A percentile compares a stretch with the other conserved stretches of the same genome.
Evolutionary conservation across 2,113 vertebrate species (phyloP).

Genomic region (Etheostoma cragini): DNA sequence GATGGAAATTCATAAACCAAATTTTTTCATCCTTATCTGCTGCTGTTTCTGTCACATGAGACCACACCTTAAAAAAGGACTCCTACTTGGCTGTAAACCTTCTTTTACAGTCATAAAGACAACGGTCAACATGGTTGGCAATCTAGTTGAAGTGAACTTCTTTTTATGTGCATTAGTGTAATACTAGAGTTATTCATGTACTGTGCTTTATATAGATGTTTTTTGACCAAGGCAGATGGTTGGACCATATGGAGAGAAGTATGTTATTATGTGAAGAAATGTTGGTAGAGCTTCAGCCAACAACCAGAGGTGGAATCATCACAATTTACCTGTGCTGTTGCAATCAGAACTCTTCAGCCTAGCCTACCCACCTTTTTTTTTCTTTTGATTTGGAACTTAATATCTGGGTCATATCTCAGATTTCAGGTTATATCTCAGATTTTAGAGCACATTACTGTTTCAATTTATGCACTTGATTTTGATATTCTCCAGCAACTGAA

Average conservation of each 20-base stretch:
- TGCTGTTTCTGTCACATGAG: slow-evolving; percentile 1
- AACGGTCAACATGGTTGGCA: not conserved
- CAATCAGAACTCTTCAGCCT: slow-evolving; percentile 21
- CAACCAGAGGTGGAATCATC: slow-evolving; percentile 38
- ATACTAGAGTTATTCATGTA: slow-evolving; percentile 52
- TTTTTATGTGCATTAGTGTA: slow-evolving; percentile 35
- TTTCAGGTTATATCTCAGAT: slow-evolving; percentile 35
- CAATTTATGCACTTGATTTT: slow-evolving; percentile 12
- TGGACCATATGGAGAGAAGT: slow-evolving; percentile 81
- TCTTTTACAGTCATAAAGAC: not conserved
- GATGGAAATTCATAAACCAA: not conserved
- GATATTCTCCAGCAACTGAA: slow-evolving; percentile 10
- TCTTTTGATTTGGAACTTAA: slow-evolving; percentile 12
- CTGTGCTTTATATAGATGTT: slow-evolving; percentile 46
- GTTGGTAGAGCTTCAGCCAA: slow-evolving; percentile 33
- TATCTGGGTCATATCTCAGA: slow-evolving; percentile 30
- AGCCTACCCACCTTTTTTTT: not conserved
- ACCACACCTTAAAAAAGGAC: not conserved
- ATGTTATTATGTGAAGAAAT: slow-evolving; percentile 74
- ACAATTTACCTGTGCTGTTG: slow-evolving; percentile 28
- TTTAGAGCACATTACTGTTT: slow-evolving; percentile 19
- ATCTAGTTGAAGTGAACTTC: not conserved
- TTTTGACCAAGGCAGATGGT: slow-evolving; percentile 79
- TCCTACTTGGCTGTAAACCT: not conserved
- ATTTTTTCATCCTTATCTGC: slow-evolving; percentile 11